Base-by-base conservation (phyloP, 2,113 vertebrate species). In the Bubo blakistoni region DNA sequence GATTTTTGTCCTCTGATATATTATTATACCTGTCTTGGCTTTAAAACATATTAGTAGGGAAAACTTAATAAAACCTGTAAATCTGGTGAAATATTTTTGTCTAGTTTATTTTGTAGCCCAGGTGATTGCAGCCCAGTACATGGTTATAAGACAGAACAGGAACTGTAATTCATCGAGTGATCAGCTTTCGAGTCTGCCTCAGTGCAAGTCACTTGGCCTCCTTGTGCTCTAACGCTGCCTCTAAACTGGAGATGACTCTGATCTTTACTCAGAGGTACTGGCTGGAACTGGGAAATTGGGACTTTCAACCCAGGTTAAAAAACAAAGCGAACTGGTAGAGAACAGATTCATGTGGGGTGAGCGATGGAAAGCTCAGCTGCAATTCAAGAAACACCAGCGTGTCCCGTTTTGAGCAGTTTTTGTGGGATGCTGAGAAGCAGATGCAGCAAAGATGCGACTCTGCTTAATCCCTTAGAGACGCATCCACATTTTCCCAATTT, bases 351-450 rank as follows among this genome's bases (percentile, higher is more conserved):
- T 4, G 47, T 0, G 3, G 15, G 34, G 49, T 46, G 52, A 66
- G 62, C 1, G 5, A 1, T 3, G 83, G 90, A 2, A 42, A 72
- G 44, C 81, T 66, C 15, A 6, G 59, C 58, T 40, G 72, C 12
- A 1, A 38, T 20, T 65, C 19, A 13, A 5, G 57, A 40, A 11
- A 4, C 21, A 7, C n/a, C 32, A 7, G 40, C 2, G 0, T 12
- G 49, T 69, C 59, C 63, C 10, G 26, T 4, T 19, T 4, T 6
- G 34, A 44, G 78, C 0, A 13, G 62, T 4, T 2, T 34, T 42
- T 2, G 27, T 6, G 61, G 55, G 82, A 22, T 34, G 71, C 82
- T 34, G 76, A 65, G 88, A 5, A 72, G 82, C 63, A 25, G 77
- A 59, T 32, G 61, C 61, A n/a, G 52, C 59, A 58, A 62, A 63